Evolutionary conservation across 2,797 vertebrate genomes (phyloP).

Genomic region (Pangasius sanitwongsei): DNA sequence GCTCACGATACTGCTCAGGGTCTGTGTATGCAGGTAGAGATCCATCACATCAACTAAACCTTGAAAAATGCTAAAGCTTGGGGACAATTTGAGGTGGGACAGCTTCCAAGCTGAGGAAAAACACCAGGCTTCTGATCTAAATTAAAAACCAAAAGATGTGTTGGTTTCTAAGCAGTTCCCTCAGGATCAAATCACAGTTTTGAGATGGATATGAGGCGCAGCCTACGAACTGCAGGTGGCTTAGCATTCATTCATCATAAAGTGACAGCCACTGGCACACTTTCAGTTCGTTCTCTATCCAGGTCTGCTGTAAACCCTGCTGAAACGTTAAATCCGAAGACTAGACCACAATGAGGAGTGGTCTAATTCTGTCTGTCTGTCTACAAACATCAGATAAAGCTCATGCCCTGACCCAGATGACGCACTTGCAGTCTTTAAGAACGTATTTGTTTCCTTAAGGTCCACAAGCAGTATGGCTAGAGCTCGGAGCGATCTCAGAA

Average conservation of each 20-base stretch:
- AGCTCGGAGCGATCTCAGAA: not conserved
- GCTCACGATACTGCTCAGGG: not conserved
- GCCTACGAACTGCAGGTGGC: constrained; percentile 20
- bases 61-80: not conserved
- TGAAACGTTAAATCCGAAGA: not conserved
- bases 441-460: not conserved
- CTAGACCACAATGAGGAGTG: not conserved
- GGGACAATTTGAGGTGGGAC: not conserved
- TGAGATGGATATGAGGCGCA: not conserved
- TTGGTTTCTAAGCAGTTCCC: not conserved
- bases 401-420: not conserved
- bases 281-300: not conserved
- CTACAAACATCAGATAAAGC: not conserved
- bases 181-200: not conserved
- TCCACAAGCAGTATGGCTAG: not conserved
- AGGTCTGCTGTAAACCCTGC: constrained; percentile 1
- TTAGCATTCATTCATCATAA: constrained; percentile 8
- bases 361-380: not conserved
- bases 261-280: constrained; percentile 13
- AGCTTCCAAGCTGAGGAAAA: not conserved
- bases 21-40: not conserved
- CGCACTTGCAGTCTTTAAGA: not conserved
- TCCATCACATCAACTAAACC: not conserved
- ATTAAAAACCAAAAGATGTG: not conserved
- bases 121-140: not conserved